Evolutionary conservation across 2,888 invertebrate species (phyloP).

Genomic region (Sceliomorpha sp.): DNA sequence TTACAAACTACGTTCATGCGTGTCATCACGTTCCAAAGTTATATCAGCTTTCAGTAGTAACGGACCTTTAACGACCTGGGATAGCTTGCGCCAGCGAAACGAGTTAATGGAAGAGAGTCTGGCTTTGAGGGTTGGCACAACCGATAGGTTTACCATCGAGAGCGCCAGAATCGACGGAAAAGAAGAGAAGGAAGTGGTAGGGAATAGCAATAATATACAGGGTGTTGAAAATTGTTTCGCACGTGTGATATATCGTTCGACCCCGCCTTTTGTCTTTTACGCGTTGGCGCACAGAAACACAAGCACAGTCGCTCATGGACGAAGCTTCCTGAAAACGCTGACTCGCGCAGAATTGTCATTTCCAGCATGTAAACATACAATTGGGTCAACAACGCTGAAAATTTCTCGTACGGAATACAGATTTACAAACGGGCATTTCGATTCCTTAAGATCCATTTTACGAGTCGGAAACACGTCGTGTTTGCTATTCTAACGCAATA

Average conservation of each 20-base stretch:
- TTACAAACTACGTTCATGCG: constrained; percentile 31
- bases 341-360: constrained; percentile 9
- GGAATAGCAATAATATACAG: constrained; percentile 38
- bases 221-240: constrained; percentile 50
- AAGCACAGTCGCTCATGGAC: too few species aligned
- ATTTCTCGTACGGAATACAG: constrained; percentile 1
- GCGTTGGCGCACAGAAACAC: too few species aligned
- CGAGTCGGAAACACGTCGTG: constrained; percentile 19
- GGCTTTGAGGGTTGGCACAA: constrained; percentile 47
- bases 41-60: constrained; percentile 54
- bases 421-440: constrained; percentile 21
- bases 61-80: constrained; percentile 65
- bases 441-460: constrained; percentile 32
- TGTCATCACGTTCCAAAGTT: constrained; percentile 46
- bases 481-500: constrained; percentile 39
- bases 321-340: too few species aligned
- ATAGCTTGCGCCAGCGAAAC: constrained; percentile 65
- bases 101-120: constrained; percentile 68
- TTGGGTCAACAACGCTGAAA: constrained; percentile 5
- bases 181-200: constrained; percentile 6
- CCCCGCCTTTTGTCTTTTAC: too few species aligned
- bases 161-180: constrained; percentile 36
- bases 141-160: constrained; percentile 33
- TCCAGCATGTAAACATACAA: constrained; percentile 14
- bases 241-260: too few species aligned